Conservation (phyloP, 1,140 invertebrate genomes). For the Drosophila oshimai region DNA sequence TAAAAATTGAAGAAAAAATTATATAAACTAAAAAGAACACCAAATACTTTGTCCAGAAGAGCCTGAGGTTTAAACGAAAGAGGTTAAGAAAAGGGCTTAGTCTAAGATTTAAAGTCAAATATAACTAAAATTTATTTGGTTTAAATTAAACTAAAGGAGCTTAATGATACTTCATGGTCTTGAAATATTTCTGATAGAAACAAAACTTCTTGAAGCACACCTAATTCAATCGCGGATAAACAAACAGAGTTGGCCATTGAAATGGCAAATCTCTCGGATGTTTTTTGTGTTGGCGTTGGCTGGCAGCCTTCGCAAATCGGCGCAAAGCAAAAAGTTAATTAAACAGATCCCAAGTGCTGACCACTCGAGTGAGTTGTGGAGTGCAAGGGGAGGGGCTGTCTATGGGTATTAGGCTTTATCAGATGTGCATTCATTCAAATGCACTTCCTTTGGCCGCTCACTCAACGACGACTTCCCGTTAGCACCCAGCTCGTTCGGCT, state of each 20-base stretch:
- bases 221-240: slow-evolving; percentile 1
- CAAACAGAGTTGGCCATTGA: slow-evolving; percentile 8
- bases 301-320: slow-evolving; percentile 33
- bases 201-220: neutral
- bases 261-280: neutral
- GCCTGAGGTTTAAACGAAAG: too few relatives aligned
- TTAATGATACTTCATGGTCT: neutral
- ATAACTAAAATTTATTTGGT: neutral
- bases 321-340: slow-evolving; percentile 43
- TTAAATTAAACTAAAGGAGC: too few relatives aligned
- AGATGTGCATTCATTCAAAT: slow-evolving; percentile 77
- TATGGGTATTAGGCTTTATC: slow-evolving; percentile 70
- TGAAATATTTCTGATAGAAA: neutral
- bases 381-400: slow-evolving; percentile 35
- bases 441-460: slow-evolving; percentile 69
- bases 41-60: too few relatives aligned
- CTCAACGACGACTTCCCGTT: slow-evolving; percentile 73
- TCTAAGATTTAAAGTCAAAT: too few relatives aligned
- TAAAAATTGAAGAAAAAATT: too few relatives aligned
- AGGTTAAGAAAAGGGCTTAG: too few relatives aligned
- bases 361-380: slow-evolving; percentile 25
- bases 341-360: slow-evolving; percentile 51
- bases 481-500: slow-evolving; percentile 32
- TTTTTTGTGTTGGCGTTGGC: slow-evolving; percentile 33
- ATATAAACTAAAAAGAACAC: too few relatives aligned